These are phyloP conservation scores for Agrotis puta DNA, from an alignment of 2,888 invertebrate species.

Conservation along the genomic window DNA sequence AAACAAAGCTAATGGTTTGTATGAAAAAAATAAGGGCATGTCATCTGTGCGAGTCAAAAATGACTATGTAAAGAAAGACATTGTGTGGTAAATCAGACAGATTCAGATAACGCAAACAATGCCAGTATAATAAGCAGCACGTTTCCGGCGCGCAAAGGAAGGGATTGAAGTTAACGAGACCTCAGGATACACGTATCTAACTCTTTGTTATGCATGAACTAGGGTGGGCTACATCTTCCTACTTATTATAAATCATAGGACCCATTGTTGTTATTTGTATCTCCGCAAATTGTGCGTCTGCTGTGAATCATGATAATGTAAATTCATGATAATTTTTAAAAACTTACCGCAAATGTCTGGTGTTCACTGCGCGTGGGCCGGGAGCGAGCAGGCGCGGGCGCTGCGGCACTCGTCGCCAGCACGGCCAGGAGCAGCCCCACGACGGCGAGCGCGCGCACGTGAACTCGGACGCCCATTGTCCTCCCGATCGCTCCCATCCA, in stretches of 20 bases:
- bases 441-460: constrained; percentile 77
- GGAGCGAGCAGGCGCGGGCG: constrained; percentile 80
- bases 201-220: constrained; percentile 85
- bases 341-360: constrained; percentile 83
- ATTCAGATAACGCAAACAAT: constrained; percentile 84
- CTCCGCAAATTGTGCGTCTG: constrained; percentile 46
- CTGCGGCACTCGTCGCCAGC: constrained; percentile 80
- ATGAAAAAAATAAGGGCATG: constrained; percentile 65
- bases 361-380: constrained; percentile 77
- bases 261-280: constrained; percentile 66
- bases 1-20: constrained; percentile 63
- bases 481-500: constrained; percentile 79
- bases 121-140: constrained; percentile 79
- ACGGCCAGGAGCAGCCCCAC: constrained; percentile 80
- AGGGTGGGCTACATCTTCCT: constrained; percentile 69
- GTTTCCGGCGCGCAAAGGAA: constrained; percentile 84
- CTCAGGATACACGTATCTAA: constrained; percentile 78
- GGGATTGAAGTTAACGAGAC: constrained; percentile 81
- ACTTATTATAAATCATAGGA: constrained; percentile 70
- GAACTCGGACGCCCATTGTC: constrained; percentile 82
- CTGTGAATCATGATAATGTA: constrained; percentile 51
- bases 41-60: constrained; percentile 66
- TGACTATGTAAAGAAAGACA: constrained; percentile 72
- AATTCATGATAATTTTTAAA: constrained; percentile 43
- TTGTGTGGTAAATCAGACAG: constrained; percentile 80